These are phyloP conservation scores for Arctopsyche grandis DNA, from an alignment of 1,140 invertebrate genomes.

Conservation along the genomic window DNA sequence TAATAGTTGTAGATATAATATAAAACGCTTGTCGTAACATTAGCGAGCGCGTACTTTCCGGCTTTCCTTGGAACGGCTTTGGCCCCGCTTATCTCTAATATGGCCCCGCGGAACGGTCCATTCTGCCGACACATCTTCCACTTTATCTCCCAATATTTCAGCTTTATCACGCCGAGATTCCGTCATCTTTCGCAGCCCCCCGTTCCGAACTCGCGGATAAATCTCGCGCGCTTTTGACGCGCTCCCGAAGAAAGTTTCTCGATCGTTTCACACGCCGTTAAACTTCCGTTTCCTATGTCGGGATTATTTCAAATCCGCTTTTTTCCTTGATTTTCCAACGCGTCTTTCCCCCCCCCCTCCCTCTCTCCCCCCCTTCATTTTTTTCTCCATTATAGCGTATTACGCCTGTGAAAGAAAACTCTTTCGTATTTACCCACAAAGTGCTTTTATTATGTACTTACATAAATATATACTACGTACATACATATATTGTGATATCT, in stretches of 20 bases:
- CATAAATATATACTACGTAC: too few relatives aligned
- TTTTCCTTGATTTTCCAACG: not conserved
- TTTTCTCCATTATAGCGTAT: not conserved
- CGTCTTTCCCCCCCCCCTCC: not conserved
- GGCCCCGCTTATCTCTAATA: not conserved
- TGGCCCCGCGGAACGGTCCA: not conserved
- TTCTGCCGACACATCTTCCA: conserved; percentile 9
- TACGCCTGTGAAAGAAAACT: too few relatives aligned
- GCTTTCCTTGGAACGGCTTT: not conserved
- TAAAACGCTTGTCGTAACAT: too few relatives aligned
- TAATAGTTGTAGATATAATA: too few relatives aligned
- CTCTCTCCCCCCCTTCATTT: not conserved
- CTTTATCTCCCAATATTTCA: conserved; percentile 26
- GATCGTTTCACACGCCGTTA: conserved; percentile 9
- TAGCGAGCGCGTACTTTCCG: not conserved
- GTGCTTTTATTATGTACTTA: too few relatives aligned
- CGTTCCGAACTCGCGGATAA: not conserved
- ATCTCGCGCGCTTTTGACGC: not conserved
- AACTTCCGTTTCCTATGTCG: not conserved
- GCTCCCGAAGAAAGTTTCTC: not conserved
- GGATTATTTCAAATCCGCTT: not conserved
- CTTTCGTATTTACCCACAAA: too few relatives aligned
- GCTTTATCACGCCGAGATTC: conserved; percentile 8
- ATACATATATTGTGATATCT: too few relatives aligned
- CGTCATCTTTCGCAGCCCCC: not conserved